These are phyloP conservation scores for Clivina fossor DNA, from an alignment of 2,888 invertebrate species.

Conservation along the genomic window DNA sequence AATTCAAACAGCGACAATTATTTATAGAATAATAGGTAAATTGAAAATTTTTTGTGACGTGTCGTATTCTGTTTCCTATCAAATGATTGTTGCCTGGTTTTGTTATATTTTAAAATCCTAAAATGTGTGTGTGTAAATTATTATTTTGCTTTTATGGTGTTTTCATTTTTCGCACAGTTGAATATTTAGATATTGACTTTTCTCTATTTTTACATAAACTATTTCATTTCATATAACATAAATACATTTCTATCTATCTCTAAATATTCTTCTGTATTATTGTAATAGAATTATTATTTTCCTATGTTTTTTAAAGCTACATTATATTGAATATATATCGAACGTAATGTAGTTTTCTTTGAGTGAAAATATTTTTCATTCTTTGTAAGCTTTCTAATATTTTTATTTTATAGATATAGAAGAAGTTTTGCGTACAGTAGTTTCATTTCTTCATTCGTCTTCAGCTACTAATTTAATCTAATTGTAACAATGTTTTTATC, in stretches of 20 bases:
- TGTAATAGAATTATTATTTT: conserved; percentile 42
- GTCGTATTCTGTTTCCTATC: conserved; percentile 62
- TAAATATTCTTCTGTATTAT: conserved; percentile 35
- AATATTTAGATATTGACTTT: conserved; percentile 25
- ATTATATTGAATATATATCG: conserved; percentile 43
- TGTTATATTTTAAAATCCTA: conserved; percentile 47
- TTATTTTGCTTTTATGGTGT: conserved; percentile 46
- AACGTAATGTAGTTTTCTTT: conserved; percentile 2
- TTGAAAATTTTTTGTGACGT: conserved; percentile 33
- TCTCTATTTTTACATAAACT: no score
- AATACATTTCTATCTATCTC: conserved; percentile 38
- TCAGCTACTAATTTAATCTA: conserved; percentile 14
- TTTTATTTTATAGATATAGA: conserved; percentile 32
- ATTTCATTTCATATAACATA: conserved; percentile 53
- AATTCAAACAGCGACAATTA: conserved; percentile 23
- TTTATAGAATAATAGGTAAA: conserved; percentile 14
- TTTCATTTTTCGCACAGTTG: conserved; percentile 28
- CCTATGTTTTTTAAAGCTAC: conserved; percentile 35
- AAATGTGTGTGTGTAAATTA: conserved; percentile 52
- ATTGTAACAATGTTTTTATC: conserved; percentile 37
- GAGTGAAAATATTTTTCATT: no score
- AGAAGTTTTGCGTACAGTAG: conserved; percentile 24
- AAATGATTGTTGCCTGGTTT: conserved; percentile 47
- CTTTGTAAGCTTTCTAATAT: conserved; percentile 38
- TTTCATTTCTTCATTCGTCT: conserved; percentile 20